Percentiles rank a stretch among this genome's conserved stretches.
Conservation (phyloP, 1,140 invertebrate species). For the Dolichoris vasculosae region DNA sequence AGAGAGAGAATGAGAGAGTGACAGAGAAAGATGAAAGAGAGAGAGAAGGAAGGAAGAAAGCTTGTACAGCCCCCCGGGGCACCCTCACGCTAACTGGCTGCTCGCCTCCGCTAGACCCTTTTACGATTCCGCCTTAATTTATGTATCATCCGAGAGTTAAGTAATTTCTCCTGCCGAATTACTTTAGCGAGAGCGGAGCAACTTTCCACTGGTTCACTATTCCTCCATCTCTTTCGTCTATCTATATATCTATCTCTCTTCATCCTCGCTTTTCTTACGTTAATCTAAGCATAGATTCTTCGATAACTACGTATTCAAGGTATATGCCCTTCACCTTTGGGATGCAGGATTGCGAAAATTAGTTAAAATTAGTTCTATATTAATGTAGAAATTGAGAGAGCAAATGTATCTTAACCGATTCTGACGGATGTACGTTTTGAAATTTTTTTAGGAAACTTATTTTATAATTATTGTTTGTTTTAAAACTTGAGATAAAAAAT, state of each 20-base stretch:
- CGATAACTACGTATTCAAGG: background rate
- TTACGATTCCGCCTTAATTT: conserved; percentile 75
- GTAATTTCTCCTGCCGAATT: conserved; percentile 75
- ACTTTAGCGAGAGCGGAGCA: conserved; percentile 58
- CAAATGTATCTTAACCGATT: background rate
- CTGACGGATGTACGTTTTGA: too few relatives aligned
- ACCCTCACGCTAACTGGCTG: conserved; percentile 75
- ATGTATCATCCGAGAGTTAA: conserved; percentile 77
- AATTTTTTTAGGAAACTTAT: too few relatives aligned
- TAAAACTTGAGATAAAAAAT: background rate
- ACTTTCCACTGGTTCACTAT: conserved; percentile 33
- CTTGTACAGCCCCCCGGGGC: conserved; percentile 74
- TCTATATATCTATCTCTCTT: background rate
- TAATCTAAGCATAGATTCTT: conserved; percentile 16
- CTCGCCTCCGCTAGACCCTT: conserved; percentile 71
- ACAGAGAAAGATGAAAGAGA: conserved; percentile 46
- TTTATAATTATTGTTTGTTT: too few relatives aligned
- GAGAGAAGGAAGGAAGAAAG: conserved; percentile 43
- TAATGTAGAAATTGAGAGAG: background rate
- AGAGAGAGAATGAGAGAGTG: conserved; percentile 33
- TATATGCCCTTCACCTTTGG: background rate
- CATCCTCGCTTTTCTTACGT: conserved; percentile 5
- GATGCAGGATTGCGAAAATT: conserved; percentile 1
- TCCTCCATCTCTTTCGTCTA: conserved; percentile 3
- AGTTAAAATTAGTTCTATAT: conserved; percentile 26